Conservation (phyloP, 2,888 invertebrate species). For the Chloroclysta siterata region DNA sequence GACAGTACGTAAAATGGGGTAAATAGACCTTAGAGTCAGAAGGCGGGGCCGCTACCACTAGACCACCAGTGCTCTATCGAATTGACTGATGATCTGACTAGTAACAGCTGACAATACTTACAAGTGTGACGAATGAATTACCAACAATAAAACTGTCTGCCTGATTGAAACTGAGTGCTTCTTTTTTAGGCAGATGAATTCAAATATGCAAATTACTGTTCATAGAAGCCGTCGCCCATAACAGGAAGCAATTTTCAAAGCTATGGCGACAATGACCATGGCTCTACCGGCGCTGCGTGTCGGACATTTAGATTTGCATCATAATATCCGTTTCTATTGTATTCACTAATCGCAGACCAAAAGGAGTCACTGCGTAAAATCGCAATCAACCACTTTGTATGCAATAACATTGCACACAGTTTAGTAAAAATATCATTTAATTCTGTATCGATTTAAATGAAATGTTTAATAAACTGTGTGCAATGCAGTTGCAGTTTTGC, state of each 20-base stretch:
- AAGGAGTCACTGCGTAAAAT: too few species aligned
- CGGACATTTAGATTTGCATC: constrained; percentile 12
- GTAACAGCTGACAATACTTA: background rate
- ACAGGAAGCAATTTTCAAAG: constrained; percentile 14
- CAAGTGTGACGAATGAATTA: constrained; percentile 6
- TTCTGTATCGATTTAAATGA: too few species aligned
- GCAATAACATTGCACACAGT: too few species aligned
- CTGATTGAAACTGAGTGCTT: constrained; percentile 16
- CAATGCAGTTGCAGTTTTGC: too few species aligned
- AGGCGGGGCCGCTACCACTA: too few species aligned
- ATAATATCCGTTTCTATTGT: background rate
- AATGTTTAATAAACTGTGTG: too few species aligned
- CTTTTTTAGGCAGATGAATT: constrained; percentile 7
- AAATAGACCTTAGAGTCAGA: too few species aligned
- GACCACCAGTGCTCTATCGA: too few species aligned
- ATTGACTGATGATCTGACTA: background rate
- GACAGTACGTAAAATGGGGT: too few species aligned
- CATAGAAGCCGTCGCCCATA: constrained; percentile 8
- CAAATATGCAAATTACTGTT: constrained; percentile 18
- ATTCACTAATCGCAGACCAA: too few species aligned
- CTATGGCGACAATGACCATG: constrained; percentile 14
- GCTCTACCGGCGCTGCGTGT: background rate
- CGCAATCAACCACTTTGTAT: too few species aligned
- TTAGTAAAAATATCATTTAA: too few species aligned
- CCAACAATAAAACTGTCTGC: constrained; percentile 12